phyloP scores from a whole-genome alignment of 2,888 invertebrate genomes.

The Melinaea menophilus region DNA sequence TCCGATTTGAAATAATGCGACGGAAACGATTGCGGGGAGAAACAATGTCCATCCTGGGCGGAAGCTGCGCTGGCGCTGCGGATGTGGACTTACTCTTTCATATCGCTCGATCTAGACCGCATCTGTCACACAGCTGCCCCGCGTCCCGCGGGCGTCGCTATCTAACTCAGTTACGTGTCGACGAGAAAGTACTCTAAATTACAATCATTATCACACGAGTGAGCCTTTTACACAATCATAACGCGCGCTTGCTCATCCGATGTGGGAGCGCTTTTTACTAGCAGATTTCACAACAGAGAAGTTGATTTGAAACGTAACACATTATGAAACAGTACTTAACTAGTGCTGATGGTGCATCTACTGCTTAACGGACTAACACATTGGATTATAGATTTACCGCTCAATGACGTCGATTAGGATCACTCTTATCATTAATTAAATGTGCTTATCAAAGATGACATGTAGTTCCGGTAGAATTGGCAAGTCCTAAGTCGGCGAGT shows the following conservation, averaged over 20 bases:
- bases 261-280: slow-evolving; percentile 71
- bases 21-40: slow-evolving; percentile 69
- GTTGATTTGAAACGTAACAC: slow-evolving; percentile 67
- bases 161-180: slow-evolving; percentile 48
- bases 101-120: slow-evolving; percentile 71
- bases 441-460: too few relatives aligned
- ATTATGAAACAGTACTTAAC: slow-evolving; percentile 73
- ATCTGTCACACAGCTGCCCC: slow-evolving; percentile 74
- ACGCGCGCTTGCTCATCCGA: slow-evolving; percentile 62
- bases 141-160: slow-evolving; percentile 46
- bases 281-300: slow-evolving; percentile 69
- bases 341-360: slow-evolving; percentile 38
- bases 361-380: slow-evolving; percentile 55
- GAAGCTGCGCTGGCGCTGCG: slow-evolving; percentile 65
- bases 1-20: slow-evolving; percentile 63
- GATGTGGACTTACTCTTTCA: slow-evolving; percentile 71
- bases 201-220: slow-evolving; percentile 56
- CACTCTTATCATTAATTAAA: too few relatives aligned
- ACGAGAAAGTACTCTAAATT: slow-evolving; percentile 59
- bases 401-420: background rate
- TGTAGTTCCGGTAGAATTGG: too few relatives aligned
- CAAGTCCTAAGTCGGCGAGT: background rate
- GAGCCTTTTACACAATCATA: slow-evolving; percentile 49
- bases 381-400: slow-evolving; percentile 36
- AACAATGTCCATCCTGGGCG: slow-evolving; percentile 72